These are phyloP conservation scores for Anoplolepis gracilipes DNA, from an alignment of 1,140 invertebrate genomes.

Conservation along the genomic window DNA sequence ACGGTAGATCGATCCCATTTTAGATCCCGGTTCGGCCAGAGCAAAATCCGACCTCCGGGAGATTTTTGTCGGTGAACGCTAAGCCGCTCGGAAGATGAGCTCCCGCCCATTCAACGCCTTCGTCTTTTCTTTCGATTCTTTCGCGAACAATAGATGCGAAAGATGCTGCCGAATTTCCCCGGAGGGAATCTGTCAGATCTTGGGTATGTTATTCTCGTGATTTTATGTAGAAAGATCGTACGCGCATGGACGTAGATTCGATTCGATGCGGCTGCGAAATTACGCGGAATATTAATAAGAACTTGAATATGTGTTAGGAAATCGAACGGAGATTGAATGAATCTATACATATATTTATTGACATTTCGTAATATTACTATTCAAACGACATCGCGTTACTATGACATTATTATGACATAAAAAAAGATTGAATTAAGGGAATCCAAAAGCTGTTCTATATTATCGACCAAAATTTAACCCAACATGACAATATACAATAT, in stretches of 20 bases:
- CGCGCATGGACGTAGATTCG: neutral
- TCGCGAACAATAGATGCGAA: conserved; percentile 43
- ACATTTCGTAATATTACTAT: neutral
- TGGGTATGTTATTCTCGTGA: neutral
- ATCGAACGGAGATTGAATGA: neutral
- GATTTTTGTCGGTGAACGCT: conserved; percentile 48
- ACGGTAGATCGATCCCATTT: conserved; percentile 56
- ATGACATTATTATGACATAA: neutral
- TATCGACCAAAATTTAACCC: no score
- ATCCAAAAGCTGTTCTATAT: no score
- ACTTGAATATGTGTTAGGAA: neutral
- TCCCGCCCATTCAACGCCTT: conserved; percentile 42
- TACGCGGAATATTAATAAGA: conserved; percentile 43
- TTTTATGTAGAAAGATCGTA: conserved; percentile 7
- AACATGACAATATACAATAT: no score
- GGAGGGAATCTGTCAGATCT: neutral
- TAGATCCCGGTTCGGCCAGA: conserved; percentile 17
- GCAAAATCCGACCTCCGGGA: neutral
- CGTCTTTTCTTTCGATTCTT: conserved; percentile 47
- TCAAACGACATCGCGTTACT: neutral
- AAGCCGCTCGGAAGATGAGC: conserved; percentile 51
- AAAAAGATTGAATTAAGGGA: neutral
- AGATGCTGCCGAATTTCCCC: conserved; percentile 38
- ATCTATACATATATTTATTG: conserved; percentile 19
- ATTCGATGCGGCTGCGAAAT: conserved; percentile 19